Conservation (phyloP, 2,888 invertebrate genomes). For the Rotaria macrura region DNA sequence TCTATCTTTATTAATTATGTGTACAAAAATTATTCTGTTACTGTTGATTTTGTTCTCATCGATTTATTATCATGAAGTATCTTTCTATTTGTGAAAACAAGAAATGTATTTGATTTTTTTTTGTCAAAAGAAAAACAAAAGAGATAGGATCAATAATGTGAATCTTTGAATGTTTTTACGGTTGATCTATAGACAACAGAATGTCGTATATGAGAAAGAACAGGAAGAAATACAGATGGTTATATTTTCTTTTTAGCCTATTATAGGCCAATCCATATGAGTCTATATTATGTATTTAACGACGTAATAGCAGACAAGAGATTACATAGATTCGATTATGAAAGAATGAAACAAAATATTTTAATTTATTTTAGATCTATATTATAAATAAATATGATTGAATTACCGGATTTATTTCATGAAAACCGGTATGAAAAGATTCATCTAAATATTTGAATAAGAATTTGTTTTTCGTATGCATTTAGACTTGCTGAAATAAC, state of each 20-base stretch:
- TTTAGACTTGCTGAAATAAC: neutral
- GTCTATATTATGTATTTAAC: too few species aligned
- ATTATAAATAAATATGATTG: neutral
- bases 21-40: neutral
- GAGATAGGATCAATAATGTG: too few species aligned
- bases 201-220: too few species aligned
- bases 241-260: too few species aligned
- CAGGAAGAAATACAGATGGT: too few species aligned
- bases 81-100: neutral
- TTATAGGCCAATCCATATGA: too few species aligned
- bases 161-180: too few species aligned
- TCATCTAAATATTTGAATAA: neutral
- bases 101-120: neutral
- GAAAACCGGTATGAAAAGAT: neutral
- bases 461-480: neutral
- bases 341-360: neutral
- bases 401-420: constrained; percentile 3
- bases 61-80: neutral
- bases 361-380: neutral
- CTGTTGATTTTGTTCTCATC: neutral
- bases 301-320: too few species aligned
- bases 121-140: neutral
- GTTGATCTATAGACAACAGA: too few species aligned
- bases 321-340: too few species aligned
- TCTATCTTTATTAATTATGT: neutral